A percentile compares a stretch with the other conserved stretches of the same genome.
Evolutionary conservation across 2,888 invertebrate genomes (phyloP).

Genomic region (Synanthedon tipuliformis): DNA sequence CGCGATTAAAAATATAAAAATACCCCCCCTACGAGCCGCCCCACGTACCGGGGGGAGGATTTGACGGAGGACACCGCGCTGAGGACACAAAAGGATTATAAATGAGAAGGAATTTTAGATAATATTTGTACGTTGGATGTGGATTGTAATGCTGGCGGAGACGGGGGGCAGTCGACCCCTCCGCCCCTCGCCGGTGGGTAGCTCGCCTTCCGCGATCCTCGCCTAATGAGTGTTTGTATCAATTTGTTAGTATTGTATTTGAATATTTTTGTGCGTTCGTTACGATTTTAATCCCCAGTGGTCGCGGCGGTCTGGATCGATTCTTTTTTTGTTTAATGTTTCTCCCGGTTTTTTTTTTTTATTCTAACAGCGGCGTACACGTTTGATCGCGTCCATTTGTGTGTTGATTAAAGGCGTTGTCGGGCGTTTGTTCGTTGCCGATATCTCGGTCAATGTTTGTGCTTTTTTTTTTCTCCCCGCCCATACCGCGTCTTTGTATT

Average conservation of each 20-base stretch:
- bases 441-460: conserved; percentile 20
- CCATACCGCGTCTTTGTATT: no score
- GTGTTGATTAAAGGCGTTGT: conserved; percentile 55
- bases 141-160: conserved; percentile 63
- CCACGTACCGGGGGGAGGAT: conserved; percentile 26
- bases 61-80: conserved; percentile 68
- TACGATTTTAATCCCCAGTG: conserved; percentile 66
- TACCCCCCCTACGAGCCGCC: conserved; percentile 39
- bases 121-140: conserved; percentile 70
- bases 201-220: conserved; percentile 53
- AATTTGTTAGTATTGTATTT: conserved; percentile 71
- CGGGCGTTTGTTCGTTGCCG: conserved; percentile 23
- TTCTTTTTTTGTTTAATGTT: conserved; percentile 51
- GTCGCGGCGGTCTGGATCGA: conserved; percentile 51
- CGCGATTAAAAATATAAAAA: conserved; percentile 72
- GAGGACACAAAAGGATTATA: conserved; percentile 72
- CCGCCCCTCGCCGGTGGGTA: conserved; percentile 18
- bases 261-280: conserved; percentile 68
- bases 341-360: conserved; percentile 27
- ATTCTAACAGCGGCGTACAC: conserved; percentile 28
- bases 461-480: conserved; percentile 11
- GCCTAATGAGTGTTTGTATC: conserved; percentile 71
- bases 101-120: conserved; percentile 72
- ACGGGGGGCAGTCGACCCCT: conserved; percentile 31
- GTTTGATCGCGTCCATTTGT: conserved; percentile 49